A percentile compares a stretch with the other conserved stretches of the same genome.
Evolutionary conservation across 53 echinoderm and acorn worm species (phyloP).

Genomic region (Henricia sp.): DNA sequence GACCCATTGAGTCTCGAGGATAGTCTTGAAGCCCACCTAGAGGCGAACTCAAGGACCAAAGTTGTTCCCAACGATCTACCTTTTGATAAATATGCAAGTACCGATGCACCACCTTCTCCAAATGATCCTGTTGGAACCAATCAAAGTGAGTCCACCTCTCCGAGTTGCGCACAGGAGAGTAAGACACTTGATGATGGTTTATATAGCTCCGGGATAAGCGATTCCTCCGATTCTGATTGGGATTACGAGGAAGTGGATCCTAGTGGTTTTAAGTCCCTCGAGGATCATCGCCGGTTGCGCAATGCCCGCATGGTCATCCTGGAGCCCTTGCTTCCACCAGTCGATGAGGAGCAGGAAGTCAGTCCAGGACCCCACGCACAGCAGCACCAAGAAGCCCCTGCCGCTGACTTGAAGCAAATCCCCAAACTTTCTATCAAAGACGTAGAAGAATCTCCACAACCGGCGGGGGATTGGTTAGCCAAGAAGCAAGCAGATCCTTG

Average conservation of each 20-base stretch:
- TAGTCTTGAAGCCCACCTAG: too few relatives aligned
- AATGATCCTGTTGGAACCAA: too few relatives aligned
- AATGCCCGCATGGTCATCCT: constrained; percentile 62
- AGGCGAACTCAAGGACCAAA: constrained; percentile 5
- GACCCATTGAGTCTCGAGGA: too few relatives aligned
- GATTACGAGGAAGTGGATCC: constrained; percentile 24
- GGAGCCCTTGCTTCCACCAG: constrained; percentile 44
- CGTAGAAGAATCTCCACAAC: not conserved
- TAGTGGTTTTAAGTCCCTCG: too few relatives aligned
- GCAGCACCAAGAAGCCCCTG: not conserved
- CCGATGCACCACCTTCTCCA: too few relatives aligned
- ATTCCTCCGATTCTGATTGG: constrained; percentile 33
- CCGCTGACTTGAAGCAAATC: not conserved
- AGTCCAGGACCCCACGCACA: not conserved
- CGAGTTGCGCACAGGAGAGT: too few relatives aligned
- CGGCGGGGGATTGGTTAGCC: not conserved
- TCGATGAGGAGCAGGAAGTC: constrained; percentile 49
- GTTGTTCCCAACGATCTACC: too few relatives aligned
- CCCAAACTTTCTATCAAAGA: not conserved
- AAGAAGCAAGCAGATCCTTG: not conserved
- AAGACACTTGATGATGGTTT: too few relatives aligned
- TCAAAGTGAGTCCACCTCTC: too few relatives aligned
- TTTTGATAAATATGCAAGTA: too few relatives aligned
- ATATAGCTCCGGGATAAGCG: too few relatives aligned
- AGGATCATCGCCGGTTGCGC: constrained; percentile 32